Evolutionary conservation across 2,888 invertebrate species (phyloP).

Genomic region (Melinopterus prodromus): DNA sequence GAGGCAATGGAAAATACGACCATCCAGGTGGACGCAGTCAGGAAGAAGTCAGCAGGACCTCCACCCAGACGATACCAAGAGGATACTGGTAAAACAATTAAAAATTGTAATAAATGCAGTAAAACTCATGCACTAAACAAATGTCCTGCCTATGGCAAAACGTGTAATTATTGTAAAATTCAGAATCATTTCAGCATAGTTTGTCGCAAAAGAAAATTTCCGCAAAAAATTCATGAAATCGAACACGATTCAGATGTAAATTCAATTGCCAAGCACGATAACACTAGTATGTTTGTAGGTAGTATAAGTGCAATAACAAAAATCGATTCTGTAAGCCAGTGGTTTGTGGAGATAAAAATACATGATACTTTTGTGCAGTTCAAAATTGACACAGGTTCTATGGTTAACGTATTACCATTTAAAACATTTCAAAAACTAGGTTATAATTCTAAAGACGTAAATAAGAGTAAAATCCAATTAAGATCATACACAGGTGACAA

Average conservation of each 20-base stretch:
- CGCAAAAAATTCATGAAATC: neutral
- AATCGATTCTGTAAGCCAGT: no score
- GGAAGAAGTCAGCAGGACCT: no score
- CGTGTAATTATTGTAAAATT: neutral
- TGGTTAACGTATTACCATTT: constrained; percentile 4
- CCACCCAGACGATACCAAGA: no score
- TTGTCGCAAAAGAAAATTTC: neutral
- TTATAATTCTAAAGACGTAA: neutral
- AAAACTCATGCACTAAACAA: neutral
- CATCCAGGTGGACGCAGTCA: no score
- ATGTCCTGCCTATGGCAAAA: neutral
- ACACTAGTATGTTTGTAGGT: no score
- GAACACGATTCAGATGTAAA: no score
- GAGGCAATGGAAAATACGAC: no score
- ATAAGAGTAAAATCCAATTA: neutral
- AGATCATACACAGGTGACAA: neutral
- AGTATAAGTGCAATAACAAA: no score
- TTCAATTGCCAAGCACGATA: no score
- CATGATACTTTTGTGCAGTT: neutral
- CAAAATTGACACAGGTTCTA: constrained; percentile 10
- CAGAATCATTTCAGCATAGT: neutral
- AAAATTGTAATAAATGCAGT: neutral
- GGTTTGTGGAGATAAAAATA: neutral
- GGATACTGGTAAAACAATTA: no score
- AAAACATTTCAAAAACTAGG: neutral